Base-by-base conservation (phyloP, 2,113 vertebrate species). In the Trematocara variabile region DNA sequence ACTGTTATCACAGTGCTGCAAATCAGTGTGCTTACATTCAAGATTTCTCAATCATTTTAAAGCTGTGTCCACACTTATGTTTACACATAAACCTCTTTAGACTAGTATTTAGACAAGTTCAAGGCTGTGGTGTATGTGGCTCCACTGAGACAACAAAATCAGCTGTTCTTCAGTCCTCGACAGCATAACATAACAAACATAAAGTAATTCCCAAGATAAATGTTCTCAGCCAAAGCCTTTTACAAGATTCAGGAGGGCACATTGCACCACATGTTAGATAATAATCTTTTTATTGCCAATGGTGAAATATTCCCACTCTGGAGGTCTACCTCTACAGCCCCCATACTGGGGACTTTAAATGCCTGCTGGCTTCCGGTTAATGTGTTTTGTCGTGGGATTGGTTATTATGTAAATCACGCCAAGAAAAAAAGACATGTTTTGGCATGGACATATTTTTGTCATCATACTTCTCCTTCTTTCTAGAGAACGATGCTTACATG, bases 131-230 rank as follows among this genome's bases (percentile, higher is more conserved):
- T 48, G 3, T 18, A 48, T 48, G 68, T 5, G 2, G 0, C 41
- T n/a, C 68, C 13, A 30, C 13, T 46, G 8, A 25, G 16, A 75
- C 75, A 78, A 7, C 8, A 30, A 28, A 73, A 70, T 78, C 37
- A 50, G 10, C 14, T 7, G 18, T 22, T 54, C 60, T 80, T 10
- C 22, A 44, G 54, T 48, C 58, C 10, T 34, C 0, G 25, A 73
- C 56, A 52, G 80, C 41, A 30, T 34, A 11, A 2, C 7, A 10
- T 3, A 54, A 86, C 20, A 65, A 83, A 58, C 79, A 78, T 46
- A 22, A 41, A 22, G n/a, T 2, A 73, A 73, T 46, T 73, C 68
- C 22, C 68, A 46, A 18, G 68, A 73, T 28, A 7, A 44, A 77
- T 11, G 55, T 58, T 70, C 34, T 46, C 10, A 6, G 46, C 20